These are phyloP conservation scores for Tragelaphus oryx DNA, from an alignment of 2,797 vertebrate species.

Conservation along the genomic window DNA sequence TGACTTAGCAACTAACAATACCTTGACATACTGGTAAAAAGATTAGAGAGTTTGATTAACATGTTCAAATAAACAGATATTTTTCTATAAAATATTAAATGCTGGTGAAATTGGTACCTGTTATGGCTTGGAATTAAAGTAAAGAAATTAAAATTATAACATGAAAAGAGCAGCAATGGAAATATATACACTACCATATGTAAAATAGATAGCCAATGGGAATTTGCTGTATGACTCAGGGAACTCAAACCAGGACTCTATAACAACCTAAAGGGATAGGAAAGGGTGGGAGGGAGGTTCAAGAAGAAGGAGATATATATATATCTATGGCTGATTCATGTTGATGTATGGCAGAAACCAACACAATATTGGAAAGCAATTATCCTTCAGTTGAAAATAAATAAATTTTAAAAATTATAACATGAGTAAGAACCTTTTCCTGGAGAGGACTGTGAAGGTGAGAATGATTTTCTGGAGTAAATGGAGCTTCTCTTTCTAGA, in stretches of 20 bases:
- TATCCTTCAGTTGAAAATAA: background rate
- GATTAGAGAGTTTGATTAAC: background rate
- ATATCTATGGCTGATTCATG: background rate
- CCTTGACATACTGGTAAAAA: background rate
- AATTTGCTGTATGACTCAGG: background rate
- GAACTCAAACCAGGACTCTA: background rate
- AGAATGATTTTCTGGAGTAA: background rate
- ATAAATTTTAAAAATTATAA: background rate
- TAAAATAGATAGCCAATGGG: background rate
- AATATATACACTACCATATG: background rate
- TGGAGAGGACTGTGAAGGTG: background rate
- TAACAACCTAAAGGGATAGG: background rate
- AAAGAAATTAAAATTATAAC: background rate
- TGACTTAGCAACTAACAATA: background rate
- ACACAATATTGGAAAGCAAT: background rate
- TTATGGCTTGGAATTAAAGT: background rate
- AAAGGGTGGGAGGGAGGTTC: background rate
- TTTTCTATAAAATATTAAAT: slow-evolving; percentile 1
- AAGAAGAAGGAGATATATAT: background rate
- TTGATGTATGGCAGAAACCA: background rate
- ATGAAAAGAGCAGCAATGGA: background rate
- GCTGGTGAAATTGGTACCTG: background rate
- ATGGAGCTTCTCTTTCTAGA: background rate
- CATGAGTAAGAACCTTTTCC: background rate
- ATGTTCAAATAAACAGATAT: background rate